Evolutionary conservation across 2,888 invertebrate species (phyloP), one percentile per base, ranked within the genome.

Genomic region (Archips xylosteana): DNA sequence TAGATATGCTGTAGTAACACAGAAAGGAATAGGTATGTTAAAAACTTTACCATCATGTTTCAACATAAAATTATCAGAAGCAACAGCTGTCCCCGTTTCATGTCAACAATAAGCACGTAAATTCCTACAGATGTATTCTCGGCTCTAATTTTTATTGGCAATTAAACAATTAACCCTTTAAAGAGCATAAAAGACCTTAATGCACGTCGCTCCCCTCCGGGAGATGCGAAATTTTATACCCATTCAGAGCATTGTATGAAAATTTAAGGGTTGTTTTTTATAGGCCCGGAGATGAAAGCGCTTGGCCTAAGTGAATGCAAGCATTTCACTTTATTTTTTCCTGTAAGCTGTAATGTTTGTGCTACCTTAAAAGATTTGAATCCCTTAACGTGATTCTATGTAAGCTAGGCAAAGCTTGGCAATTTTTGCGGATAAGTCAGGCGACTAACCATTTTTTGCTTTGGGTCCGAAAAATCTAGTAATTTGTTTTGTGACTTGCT

Each of bases 111-210:
- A 39, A 70, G 42, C 12, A 51, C 65, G 78, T 76, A 78, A 80
- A 80, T 78, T 78, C 72, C 70, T 54, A 75, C 82, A 81, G 82
- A 85, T 80, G 82, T 87, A 84, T 85, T 87, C 82, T 84, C 81
- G 86, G 85, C 89, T 93, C 91, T 93, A 89, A 88, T 90, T 94
- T 91, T 94, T 93, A 94, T 93, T 93, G 89, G 87, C 90, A 90
- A 94, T 94, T 93, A 94, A 90, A 94, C 94, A 94, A 94, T 94
- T 94, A 93, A 90, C 88, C 91, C 89, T 87, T 90, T 88, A 88
- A 85, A 84, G 77, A 79, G 83, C 81, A 92, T 88, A 94, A 92
- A 89, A 83, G 87, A 80, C 78, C 83, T 68, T 84, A 76, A 80
- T 84, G 83, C 83, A 83, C 81, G 81, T 81, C 82, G 80, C 81